These are phyloP conservation scores for Hydrochoerus hydrochaeris DNA, from an alignment of 2,113 vertebrate genomes.

Conservation along the genomic window DNA sequence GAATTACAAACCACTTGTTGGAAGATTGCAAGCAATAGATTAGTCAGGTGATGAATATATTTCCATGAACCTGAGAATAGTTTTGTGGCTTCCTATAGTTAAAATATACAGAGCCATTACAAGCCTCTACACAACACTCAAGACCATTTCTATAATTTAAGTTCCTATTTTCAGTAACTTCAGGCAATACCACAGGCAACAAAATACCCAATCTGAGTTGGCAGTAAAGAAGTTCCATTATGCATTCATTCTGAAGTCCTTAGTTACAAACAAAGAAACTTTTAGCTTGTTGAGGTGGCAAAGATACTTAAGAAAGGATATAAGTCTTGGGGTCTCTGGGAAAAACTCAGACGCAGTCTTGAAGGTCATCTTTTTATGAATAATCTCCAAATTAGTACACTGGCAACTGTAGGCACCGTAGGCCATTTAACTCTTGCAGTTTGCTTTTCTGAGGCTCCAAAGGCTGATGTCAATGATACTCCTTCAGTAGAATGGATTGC, in stretches of 20 bases:
- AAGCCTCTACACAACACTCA: constrained; percentile 24
- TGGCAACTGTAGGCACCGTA: not conserved
- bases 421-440: not conserved
- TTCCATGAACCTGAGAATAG: constrained; percentile 57
- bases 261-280: constrained; percentile 49
- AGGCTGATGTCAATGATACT: not conserved
- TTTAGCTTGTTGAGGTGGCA: constrained; percentile 14
- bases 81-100: constrained; percentile 34
- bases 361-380: not conserved
- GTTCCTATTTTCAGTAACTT: constrained; percentile 47
- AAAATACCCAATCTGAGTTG: constrained; percentile 54
- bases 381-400: not conserved
- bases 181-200: constrained; percentile 52
- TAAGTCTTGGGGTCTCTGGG: constrained; percentile 1
- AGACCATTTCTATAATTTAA: constrained; percentile 63
- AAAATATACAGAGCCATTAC: constrained; percentile 47
- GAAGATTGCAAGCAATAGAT: constrained; percentile 58
- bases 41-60: constrained; percentile 45
- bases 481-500: not conserved
- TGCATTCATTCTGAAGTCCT: constrained; percentile 18
- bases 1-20: constrained; percentile 52
- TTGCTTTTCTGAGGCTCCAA: not conserved
- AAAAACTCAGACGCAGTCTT: not conserved
- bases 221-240: constrained; percentile 50
- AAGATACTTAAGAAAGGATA: not conserved